Evolutionary conservation across 1,140 invertebrate genomes (phyloP), one percentile per base, ranked within the genome.

Genomic region (Glossosoma conforme): DNA sequence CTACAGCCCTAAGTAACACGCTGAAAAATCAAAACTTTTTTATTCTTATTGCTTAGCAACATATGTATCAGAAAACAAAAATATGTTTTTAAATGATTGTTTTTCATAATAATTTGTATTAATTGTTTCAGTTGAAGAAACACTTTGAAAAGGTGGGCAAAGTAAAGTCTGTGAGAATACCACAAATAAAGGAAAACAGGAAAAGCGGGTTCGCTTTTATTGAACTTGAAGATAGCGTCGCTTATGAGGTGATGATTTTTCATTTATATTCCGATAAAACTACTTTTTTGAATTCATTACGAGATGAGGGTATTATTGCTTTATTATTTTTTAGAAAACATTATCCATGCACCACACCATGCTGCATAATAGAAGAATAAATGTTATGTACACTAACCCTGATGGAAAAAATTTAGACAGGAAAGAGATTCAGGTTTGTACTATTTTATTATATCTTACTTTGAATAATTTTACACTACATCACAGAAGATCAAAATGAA

Each of bases 141-240:
- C 74, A 77, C 59, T 78, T 78, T 47, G 61, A 61, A 3, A 74
- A 73, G 60, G 68, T 66, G 8, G 62, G 65, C 18, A 52, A 65
- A 21, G 59, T 77, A 24, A 49, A 57, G n/a, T 62, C 65, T 36
- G 58, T 78, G 9, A 62, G 68, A 50, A 70, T 77, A 38, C 70
- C 68, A 11, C 63, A 48, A 4, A 62, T 63, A 13, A 61, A 62
- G 44, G 58, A 62, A 48, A 63, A 46, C 8, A 67, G 69, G 14
- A 60, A 58, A 3, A 65, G 64, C 48, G 75, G 74, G 19, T 70
- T 76, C 62, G 69, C 63, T 11, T 75, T 70, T 60, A 58, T 77
- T 6, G 74, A 76, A 62, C 13, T 77, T 3, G 46, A 60, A 1
- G 62, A 74, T 56, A 65, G 62, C 45, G 38, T 44, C 30, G 62